Evolutionary conservation across 2,113 vertebrate genomes (phyloP).

Genomic region (Theristicus caerulescens): DNA sequence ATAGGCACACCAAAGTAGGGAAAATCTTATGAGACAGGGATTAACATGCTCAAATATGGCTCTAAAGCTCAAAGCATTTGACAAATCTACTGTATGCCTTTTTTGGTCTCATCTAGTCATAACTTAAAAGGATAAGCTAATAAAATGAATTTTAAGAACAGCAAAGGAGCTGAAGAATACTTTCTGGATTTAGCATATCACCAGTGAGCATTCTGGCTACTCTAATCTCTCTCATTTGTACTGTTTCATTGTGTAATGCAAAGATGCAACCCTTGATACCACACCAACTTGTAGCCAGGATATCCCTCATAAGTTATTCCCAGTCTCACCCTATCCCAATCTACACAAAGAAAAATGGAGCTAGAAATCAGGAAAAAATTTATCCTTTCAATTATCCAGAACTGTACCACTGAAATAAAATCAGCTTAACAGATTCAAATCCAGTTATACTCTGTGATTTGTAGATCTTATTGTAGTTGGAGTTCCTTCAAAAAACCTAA

Average conservation of each 20-base stretch:
- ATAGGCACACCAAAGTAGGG: not conserved
- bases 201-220: not conserved
- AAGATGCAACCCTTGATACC: not conserved
- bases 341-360: not conserved
- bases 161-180: not conserved
- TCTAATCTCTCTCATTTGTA: not conserved
- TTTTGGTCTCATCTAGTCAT: not conserved
- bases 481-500: not conserved
- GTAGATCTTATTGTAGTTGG: not conserved
- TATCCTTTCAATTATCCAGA: not conserved
- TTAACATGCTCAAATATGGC: not conserved
- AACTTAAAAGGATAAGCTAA: not conserved
- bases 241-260: not conserved
- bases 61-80: not conserved
- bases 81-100: not conserved
- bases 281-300: not conserved
- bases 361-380: not conserved
- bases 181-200: accelerated
- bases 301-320: not conserved
- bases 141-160: not conserved
- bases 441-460: not conserved
- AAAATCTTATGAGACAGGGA: not conserved
- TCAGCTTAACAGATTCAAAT: not conserved
- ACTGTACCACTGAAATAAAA: not conserved
- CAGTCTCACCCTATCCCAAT: not conserved